Conservation (phyloP, 1,140 invertebrate species). For the Sycophaga agraensis region DNA sequence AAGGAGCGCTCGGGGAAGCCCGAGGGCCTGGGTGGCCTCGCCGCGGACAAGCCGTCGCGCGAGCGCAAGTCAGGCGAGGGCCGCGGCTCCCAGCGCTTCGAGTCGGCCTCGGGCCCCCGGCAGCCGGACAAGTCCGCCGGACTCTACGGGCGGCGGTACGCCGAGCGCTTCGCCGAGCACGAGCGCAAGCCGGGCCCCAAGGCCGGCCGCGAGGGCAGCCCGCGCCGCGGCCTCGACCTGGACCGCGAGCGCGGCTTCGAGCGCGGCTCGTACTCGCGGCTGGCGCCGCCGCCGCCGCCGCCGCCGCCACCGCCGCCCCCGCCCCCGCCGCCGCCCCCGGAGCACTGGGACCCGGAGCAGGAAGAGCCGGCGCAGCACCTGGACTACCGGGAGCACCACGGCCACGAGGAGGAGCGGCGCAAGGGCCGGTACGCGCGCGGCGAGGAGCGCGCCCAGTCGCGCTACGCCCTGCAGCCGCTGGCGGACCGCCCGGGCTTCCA, state of each 20-base stretch:
- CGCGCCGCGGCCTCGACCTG: neutral
- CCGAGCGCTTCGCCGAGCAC: neutral
- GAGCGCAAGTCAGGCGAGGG: neutral
- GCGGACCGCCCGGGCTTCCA: slow-evolving; percentile 47
- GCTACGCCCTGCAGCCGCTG: slow-evolving; percentile 41
- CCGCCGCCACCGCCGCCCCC: neutral
- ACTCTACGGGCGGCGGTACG: slow-evolving; percentile 11
- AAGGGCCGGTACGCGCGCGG: slow-evolving; percentile 47
- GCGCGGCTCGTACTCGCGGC: slow-evolving; percentile 44
- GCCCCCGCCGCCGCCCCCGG: slow-evolving; percentile 24
- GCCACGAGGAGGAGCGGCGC: slow-evolving; percentile 49
- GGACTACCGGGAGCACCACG: slow-evolving; percentile 48
- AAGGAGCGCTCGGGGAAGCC: neutral
- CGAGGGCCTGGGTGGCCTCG: neutral
- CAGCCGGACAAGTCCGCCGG: too few species aligned
- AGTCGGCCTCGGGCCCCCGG: too few species aligned
- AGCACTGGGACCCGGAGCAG: slow-evolving; percentile 52
- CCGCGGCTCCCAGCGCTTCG: neutral
- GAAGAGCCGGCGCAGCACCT: slow-evolving; percentile 43
- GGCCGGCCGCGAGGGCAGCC: neutral
- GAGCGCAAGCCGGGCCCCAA: too few species aligned
- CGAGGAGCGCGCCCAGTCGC: slow-evolving; percentile 38
- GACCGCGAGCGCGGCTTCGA: slow-evolving; percentile 45
- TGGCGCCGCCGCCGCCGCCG: slow-evolving; percentile 13
- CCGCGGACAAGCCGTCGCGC: neutral